phyloP scores from a whole-genome alignment of 2,888 invertebrate genomes.

The Neuroscelio doddi region DNA sequence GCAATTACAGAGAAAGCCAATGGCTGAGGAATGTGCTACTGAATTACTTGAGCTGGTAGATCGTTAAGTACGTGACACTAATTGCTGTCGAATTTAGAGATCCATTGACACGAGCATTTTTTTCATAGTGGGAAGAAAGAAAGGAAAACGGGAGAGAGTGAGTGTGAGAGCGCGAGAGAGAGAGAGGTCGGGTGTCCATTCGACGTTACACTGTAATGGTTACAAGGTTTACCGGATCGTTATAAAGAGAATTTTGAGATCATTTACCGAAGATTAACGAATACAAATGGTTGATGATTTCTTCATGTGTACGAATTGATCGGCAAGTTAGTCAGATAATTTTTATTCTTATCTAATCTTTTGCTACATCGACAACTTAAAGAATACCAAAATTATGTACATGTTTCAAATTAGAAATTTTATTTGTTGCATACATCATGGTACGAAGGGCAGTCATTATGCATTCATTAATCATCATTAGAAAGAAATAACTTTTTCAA shows the following conservation, averaged over 20 bases:
- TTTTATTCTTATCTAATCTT: constrained; percentile 6
- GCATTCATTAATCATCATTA: no score
- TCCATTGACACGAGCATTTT: constrained; percentile 31
- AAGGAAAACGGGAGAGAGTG: constrained; percentile 13
- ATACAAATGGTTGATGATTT: constrained; percentile 46
- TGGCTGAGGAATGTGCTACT: constrained; percentile 7
- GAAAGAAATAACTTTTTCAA: no score
- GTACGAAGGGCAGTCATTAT: no score
- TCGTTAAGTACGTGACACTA: constrained; percentile 23
- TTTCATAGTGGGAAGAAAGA: constrained; percentile 8
- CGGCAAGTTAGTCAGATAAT: constrained; percentile 11
- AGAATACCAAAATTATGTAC: no score
- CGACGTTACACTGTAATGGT: constrained; percentile 41
- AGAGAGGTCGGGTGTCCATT: constrained; percentile 33
- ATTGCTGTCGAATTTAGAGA: constrained; percentile 37
- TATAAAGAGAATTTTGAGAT: constrained; percentile 48
- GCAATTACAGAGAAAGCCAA: constrained; percentile 14
- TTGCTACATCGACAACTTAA: neutral
- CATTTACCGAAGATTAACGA: constrained; percentile 48
- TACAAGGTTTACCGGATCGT: constrained; percentile 49
- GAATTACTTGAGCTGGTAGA: constrained; percentile 19
- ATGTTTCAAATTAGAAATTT: no score
- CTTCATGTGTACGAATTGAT: constrained; percentile 40
- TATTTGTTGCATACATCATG: no score
- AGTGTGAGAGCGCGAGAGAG: constrained; percentile 12